Evolutionary conservation across 2,797 vertebrate species (phyloP), one percentile per base, ranked within the genome.

Genomic region (Halcyon chelicuti): DNA sequence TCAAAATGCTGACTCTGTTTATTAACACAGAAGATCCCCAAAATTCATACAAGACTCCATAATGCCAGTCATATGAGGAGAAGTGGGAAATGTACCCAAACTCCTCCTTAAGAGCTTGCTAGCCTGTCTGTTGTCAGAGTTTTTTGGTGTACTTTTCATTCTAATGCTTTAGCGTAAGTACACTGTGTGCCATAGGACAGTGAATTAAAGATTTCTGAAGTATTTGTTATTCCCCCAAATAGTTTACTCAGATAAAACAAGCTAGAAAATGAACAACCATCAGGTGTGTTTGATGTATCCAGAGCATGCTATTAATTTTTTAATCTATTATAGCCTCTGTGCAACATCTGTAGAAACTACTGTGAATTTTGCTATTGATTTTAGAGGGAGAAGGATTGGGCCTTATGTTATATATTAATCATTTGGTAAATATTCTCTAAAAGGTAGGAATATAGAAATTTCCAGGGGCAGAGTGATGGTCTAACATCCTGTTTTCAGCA

Each of bases 401-500:
- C 67, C 13, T 94, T 73, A 9, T 74, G 39, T 82, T 84, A n/a
- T 63, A 1, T 76, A 58, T 76, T 78, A 66, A 77, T 83, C 2
- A n/a, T 10, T 74, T 26, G 4, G 16, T 82, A 93, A 88, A 85
- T 86, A 55, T 87, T 95, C 85, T 90, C 58, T 82, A 54, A 74
- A 74, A 86, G 19, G 29, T 17, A 76, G 62, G 57, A 75, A 60
- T 47, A 54, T 12, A 71, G 81, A 91, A 49, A 92, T 89, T 92
- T 82, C 66, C 42, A 57, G 37, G 40, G 52, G 42, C 63, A 84
- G 51, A 79, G 16, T 51, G 52, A 83, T 86, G 47, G n/a, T 77
- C 33, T 68, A 61, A 88, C 51, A 90, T 97, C 93, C 93, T 97
- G 94, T 96, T 95, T 97, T 95, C 74, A 70, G 62, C 17, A 61